Evolutionary conservation across 2,797 vertebrate genomes (phyloP).

Genomic region (Falco cherrug): DNA sequence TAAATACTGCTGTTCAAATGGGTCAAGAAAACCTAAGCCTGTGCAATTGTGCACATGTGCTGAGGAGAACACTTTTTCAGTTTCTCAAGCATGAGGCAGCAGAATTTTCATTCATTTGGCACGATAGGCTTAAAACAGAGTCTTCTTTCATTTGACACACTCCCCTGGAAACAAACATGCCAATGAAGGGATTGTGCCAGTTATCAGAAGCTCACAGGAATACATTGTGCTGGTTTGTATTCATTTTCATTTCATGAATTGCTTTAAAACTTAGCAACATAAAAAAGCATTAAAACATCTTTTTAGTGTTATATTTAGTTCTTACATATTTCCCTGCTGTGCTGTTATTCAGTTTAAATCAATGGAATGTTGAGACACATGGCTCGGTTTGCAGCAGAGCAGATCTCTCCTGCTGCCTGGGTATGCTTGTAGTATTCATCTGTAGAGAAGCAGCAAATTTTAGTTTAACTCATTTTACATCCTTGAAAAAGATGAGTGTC

Average conservation of each 20-base stretch:
- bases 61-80: constrained; percentile 10
- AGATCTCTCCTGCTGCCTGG: not conserved
- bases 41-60: not conserved
- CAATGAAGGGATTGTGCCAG: constrained; percentile 45
- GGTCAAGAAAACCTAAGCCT: not conserved
- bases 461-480: constrained; percentile 16
- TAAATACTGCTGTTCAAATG: not conserved
- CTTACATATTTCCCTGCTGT: constrained; percentile 40
- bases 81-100: constrained; percentile 65
- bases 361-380: constrained; percentile 21
- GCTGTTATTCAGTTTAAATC: constrained; percentile 51
- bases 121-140: constrained; percentile 32
- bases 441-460: constrained; percentile 9
- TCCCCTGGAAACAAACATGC: constrained; percentile 62
- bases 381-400: not conserved
- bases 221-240: constrained; percentile 64
- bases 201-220: constrained; percentile 63
- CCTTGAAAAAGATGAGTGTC: constrained; percentile 8
- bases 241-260: constrained; percentile 64
- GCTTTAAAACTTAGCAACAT: constrained; percentile 57
- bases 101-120: constrained; percentile 69
- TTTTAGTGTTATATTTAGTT: constrained; percentile 58
- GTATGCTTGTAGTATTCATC: not conserved
- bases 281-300: constrained; percentile 53
- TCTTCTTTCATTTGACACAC: constrained; percentile 63